These are phyloP conservation scores for Sminthurinus aureus DNA, from an alignment of 2,888 invertebrate species.

Conservation along the genomic window DNA sequence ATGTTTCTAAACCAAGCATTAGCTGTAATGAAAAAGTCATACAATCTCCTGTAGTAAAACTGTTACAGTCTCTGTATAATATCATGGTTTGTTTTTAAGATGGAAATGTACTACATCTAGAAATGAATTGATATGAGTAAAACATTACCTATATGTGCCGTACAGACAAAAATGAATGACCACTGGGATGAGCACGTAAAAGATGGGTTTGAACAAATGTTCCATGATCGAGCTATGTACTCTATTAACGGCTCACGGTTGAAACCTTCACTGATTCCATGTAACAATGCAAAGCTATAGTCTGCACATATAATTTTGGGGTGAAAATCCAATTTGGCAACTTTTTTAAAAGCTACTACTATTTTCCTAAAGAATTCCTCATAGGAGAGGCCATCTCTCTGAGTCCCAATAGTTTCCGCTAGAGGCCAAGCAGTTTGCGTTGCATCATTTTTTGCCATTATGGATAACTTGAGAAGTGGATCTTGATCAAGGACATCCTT, in stretches of 20 bases:
- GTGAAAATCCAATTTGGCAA: neutral
- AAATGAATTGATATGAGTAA: too few species aligned
- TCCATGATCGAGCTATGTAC: neutral
- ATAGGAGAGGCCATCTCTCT: neutral
- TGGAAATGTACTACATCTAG: too few species aligned
- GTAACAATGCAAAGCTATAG: neutral
- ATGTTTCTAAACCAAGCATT: neutral
- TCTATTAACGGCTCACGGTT: neutral
- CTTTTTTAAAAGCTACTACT: neutral
- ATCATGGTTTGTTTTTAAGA: too few species aligned
- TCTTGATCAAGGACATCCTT: neutral
- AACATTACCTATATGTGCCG: neutral
- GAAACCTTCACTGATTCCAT: neutral
- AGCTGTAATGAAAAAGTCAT: too few species aligned
- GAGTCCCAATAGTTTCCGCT: neutral
- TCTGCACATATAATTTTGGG: neutral
- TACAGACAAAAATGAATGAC: neutral
- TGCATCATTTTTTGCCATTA: neutral
- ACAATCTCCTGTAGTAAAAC: too few species aligned
- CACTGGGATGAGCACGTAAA: neutral
- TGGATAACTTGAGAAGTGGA: neutral
- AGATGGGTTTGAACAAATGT: neutral
- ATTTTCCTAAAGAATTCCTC: neutral
- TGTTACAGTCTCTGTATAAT: too few species aligned
- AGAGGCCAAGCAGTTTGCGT: neutral